phyloP scores from a whole-genome alignment of 2,797 vertebrate genomes.

The Kryptolebias ocellatus region DNA sequence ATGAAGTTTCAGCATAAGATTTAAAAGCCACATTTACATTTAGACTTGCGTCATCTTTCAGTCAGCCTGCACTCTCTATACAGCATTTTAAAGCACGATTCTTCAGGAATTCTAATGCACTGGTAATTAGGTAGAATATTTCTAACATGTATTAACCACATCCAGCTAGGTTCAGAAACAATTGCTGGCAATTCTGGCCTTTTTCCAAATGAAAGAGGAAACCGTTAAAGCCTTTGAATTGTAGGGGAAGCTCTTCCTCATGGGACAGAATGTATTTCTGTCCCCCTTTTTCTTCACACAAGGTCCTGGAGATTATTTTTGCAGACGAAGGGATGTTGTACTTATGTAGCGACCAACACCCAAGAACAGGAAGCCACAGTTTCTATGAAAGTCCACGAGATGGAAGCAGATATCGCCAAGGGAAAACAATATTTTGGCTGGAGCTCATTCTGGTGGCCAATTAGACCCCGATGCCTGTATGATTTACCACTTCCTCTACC shows the following conservation, averaged over 20 bases:
- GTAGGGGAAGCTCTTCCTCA: constrained; percentile 69
- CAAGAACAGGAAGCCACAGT: constrained; percentile 91
- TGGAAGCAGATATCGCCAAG: constrained; percentile 87
- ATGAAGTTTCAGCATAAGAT: not conserved
- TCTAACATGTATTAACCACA: not conserved
- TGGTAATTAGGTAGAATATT: not conserved
- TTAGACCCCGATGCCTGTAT: constrained; percentile 78
- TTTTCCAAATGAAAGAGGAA: constrained; percentile 63
- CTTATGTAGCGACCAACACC: constrained; percentile 81
- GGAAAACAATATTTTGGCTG: constrained; percentile 82
- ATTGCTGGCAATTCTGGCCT: constrained; percentile 40
- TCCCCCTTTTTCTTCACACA: constrained; percentile 81
- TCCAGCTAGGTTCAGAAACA: constrained; percentile 8
- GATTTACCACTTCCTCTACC: constrained; percentile 83
- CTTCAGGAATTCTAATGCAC: not conserved
- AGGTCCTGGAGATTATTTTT: constrained; percentile 89
- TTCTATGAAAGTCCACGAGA: constrained; percentile 89
- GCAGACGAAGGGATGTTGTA: constrained; percentile 86
- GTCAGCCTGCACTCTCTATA: not conserved
- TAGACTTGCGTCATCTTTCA: constrained; percentile 9
- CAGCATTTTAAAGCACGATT: not conserved
- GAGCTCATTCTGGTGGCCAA: constrained; percentile 80
- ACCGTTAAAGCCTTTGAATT: constrained; percentile 60
- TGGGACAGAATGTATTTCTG: constrained; percentile 86
- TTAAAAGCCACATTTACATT: not conserved